Evolutionary conservation across 2,797 vertebrate species (phyloP).

Genomic region (Scyliorhinus canicula): DNA sequence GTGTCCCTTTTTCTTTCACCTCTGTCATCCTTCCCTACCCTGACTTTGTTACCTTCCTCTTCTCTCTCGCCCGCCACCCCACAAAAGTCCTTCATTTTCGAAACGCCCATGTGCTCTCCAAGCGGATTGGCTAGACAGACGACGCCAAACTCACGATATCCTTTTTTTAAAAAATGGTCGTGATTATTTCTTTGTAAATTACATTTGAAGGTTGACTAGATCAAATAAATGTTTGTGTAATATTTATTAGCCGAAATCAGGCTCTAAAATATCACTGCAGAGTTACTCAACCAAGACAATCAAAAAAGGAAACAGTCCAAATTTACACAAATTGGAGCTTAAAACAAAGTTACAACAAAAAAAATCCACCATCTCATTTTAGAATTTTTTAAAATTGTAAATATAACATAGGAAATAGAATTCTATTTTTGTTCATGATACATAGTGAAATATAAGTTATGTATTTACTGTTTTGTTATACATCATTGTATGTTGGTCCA

Average conservation of each 20-base stretch:
- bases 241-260: conserved; percentile 66
- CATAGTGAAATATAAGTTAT: conserved; percentile 93
- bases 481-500: conserved; percentile 72
- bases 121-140: conserved; percentile 66
- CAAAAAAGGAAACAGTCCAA: conserved; percentile 55
- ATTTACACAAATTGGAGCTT: conserved; percentile 68
- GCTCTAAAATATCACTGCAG: conserved; percentile 85
- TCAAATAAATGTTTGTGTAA: conserved; percentile 30
- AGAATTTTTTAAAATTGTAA: conserved; percentile 79
- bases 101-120: conserved; percentile 58
- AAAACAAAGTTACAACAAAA: conserved; percentile 65
- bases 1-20: conserved; percentile 54
- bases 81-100: not conserved
- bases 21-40: not conserved
- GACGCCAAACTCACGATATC: conserved; percentile 64
- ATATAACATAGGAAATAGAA: conserved; percentile 97
- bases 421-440: conserved; percentile 93
- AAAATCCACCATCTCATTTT: conserved; percentile 81
- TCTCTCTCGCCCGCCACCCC: not conserved
- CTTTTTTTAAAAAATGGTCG: conserved; percentile 60
- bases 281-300: conserved; percentile 78
- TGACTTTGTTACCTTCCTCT: not conserved
- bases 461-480: conserved; percentile 71
- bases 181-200: conserved; percentile 68
- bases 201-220: conserved; percentile 60